Conservation (phyloP, 2,888 invertebrate species). For the Bellardia pandia region DNA sequence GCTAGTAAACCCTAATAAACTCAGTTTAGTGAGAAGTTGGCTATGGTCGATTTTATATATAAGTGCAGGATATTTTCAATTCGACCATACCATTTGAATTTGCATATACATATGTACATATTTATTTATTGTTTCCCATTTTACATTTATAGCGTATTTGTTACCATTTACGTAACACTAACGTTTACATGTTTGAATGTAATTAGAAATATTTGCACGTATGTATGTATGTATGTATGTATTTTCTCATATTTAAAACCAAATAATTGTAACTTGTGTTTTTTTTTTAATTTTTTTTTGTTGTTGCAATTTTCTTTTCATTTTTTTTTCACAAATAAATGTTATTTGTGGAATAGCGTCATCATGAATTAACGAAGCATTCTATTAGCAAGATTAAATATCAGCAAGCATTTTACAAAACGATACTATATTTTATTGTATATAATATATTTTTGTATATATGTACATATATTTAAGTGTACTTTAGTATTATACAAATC, state of each 20-base stretch:
- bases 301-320: conserved; percentile 36
- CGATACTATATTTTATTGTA: conserved; percentile 1
- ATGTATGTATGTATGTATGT: conserved; percentile 14
- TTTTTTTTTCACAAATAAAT: conserved; percentile 36
- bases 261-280: conserved; percentile 45
- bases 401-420: conserved; percentile 48
- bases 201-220: background rate
- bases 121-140: background rate
- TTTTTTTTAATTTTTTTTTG: conserved; percentile 1
- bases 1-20: too few relatives aligned
- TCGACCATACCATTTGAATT: too few relatives aligned
- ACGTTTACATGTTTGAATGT: conserved; percentile 1
- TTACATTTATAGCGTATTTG: conserved; percentile 16
- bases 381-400: conserved; percentile 72
- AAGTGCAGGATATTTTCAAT: too few relatives aligned
- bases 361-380: conserved; percentile 71
- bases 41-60: too few relatives aligned
- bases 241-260: conserved; percentile 25
- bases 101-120: background rate
- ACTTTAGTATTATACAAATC: conserved; percentile 10
- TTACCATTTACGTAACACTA: conserved; percentile 68
- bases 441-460: background rate
- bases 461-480: background rate
- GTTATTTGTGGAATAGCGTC: conserved; percentile 62
- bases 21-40: too few relatives aligned